Conservation (phyloP, 1,140 invertebrate species). For the Pseudachorutes palmiensis region DNA sequence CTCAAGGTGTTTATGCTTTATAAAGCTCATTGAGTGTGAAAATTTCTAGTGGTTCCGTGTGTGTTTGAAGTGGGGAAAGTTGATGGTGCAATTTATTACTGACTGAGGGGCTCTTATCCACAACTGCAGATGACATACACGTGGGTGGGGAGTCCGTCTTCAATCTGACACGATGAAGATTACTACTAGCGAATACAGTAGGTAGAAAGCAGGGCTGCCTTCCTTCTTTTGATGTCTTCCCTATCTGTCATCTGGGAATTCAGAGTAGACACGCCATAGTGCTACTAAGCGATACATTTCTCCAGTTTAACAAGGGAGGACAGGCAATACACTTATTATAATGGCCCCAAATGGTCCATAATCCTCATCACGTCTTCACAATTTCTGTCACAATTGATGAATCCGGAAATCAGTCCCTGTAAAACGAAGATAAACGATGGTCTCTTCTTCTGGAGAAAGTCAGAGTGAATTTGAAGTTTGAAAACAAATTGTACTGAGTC, state of each 20-base stretch:
- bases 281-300: background rate
- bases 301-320: background rate
- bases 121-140: background rate
- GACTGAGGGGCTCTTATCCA: background rate
- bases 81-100: background rate
- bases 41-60: too few relatives aligned
- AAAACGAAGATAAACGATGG: background rate
- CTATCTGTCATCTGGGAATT: background rate
- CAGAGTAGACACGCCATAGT: too few relatives aligned
- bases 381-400: background rate
- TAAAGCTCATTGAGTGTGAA: too few relatives aligned
- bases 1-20: too few relatives aligned
- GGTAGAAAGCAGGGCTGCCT: background rate
- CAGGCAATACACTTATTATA: background rate
- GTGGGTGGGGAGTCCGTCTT: background rate
- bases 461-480: background rate
- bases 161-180: background rate
- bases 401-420: background rate
- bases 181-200: background rate
- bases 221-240: background rate
- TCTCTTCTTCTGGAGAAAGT: background rate
- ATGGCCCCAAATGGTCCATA: background rate
- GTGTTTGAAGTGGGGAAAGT: too few relatives aligned
- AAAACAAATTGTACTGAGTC: background rate
- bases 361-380: background rate